A percentile compares a stretch with the other conserved stretches of the same genome.
These are phyloP conservation scores for Drosophila infuscata DNA, from an alignment of 2,888 invertebrate genomes.

Conservation along the genomic window DNA sequence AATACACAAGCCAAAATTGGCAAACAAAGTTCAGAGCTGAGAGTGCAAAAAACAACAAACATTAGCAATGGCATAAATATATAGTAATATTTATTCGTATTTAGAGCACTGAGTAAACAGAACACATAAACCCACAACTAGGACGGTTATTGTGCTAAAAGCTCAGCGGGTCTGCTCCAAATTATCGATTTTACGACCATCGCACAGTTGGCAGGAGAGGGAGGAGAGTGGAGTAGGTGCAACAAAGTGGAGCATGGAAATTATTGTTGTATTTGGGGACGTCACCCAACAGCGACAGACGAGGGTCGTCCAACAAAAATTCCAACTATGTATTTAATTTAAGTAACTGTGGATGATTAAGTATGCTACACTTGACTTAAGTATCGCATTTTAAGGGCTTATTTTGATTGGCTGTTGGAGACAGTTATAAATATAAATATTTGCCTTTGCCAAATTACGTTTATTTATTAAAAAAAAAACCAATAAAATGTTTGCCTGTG, in stretches of 20 bases:
- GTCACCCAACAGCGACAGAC: constrained; percentile 22
- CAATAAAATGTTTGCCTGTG: background rate
- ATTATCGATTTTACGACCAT: constrained; percentile 58
- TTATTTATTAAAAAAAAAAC: background rate
- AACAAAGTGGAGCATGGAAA: constrained; percentile 38
- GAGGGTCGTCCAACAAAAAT: constrained; percentile 20
- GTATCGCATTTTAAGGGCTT: background rate
- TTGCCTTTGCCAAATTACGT: background rate
- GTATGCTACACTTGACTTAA: background rate
- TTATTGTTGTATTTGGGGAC: constrained; percentile 18
- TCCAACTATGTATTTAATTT: background rate
- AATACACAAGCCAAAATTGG: background rate
- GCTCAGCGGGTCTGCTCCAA: constrained; percentile 24
- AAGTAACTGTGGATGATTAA: background rate
- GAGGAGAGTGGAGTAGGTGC: background rate
- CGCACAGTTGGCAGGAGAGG: background rate
- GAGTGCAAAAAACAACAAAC: background rate
- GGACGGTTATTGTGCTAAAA: constrained; percentile 22
- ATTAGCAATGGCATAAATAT: constrained; percentile 1
- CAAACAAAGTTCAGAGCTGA: constrained; percentile 18
- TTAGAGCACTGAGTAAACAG: constrained; percentile 8
- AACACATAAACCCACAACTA: background rate
- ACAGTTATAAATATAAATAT: background rate
- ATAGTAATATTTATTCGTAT: background rate
- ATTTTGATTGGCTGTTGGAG: background rate